phyloP scores from a whole-genome alignment of 2,797 vertebrate genomes.

The Cynodonichthys magdalenae region DNA sequence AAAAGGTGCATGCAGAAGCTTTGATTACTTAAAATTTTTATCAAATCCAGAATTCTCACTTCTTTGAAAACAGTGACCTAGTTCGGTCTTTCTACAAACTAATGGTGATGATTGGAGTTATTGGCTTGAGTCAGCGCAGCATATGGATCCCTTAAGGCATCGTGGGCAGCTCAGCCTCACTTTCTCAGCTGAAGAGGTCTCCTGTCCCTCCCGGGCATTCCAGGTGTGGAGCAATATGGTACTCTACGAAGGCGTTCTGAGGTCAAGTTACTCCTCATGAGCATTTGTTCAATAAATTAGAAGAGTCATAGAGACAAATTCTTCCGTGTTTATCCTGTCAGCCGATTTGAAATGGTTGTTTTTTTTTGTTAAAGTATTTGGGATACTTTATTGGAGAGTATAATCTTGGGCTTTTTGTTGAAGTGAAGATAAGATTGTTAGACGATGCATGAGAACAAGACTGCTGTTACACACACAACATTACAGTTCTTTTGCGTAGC shows the following conservation, averaged over 20 bases:
- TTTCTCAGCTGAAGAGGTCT: constrained; percentile 31
- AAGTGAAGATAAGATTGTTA: constrained; percentile 39
- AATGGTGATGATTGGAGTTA: constrained; percentile 34
- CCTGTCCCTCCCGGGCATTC: constrained; percentile 46
- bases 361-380: constrained; percentile 7
- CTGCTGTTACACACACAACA: constrained; percentile 14
- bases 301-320: background rate
- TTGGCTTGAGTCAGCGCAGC: constrained; percentile 58
- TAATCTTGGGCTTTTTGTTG: constrained; percentile 5
- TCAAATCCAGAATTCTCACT: background rate
- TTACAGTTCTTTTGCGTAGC: constrained; percentile 28
- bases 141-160: constrained; percentile 70
- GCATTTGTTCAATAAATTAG: background rate
- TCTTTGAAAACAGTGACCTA: constrained; percentile 4
- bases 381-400: constrained; percentile 1
- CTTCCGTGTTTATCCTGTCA: background rate
- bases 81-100: constrained; percentile 36
- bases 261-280: constrained; percentile 26
- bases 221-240: constrained; percentile 74
- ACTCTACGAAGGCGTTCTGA: constrained; percentile 17
- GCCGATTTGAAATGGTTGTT: background rate
- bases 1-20: too few species aligned
- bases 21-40: background rate
- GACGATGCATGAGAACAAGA: constrained; percentile 13
- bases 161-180: constrained; percentile 10